phyloP scores from a whole-genome alignment of 2,797 vertebrate genomes.

The Silurus lanzhouensis region DNA sequence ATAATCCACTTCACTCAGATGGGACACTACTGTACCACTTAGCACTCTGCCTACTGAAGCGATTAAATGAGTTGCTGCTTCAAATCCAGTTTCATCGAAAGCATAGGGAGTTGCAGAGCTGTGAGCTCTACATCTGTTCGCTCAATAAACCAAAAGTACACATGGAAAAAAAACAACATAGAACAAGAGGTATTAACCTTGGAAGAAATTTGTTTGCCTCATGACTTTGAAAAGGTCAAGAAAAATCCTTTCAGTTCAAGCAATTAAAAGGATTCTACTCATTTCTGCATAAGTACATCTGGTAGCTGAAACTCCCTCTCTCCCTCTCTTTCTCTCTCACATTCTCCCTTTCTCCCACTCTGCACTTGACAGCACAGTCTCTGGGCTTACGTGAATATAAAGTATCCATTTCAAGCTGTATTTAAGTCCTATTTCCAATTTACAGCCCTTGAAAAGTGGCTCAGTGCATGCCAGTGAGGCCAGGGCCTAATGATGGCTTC shows the following conservation, averaged over 20 bases:
- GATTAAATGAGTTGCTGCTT: slow-evolving; percentile 71
- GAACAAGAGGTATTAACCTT: slow-evolving; percentile 55
- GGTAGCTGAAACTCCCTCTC: slow-evolving; percentile 50
- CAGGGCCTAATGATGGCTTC: slow-evolving; percentile 74
- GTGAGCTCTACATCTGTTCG: slow-evolving; percentile 56
- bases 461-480: slow-evolving; percentile 69
- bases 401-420: slow-evolving; percentile 72
- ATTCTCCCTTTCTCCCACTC: slow-evolving; percentile 34
- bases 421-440: slow-evolving; percentile 80
- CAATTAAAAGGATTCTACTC: slow-evolving; percentile 70
- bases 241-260: slow-evolving; percentile 67
- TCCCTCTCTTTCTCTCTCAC: slow-evolving; percentile 25
- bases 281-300: slow-evolving; percentile 58
- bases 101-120: slow-evolving; percentile 41
- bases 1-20: slow-evolving; percentile 73
- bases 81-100: slow-evolving; percentile 59
- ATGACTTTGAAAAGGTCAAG: slow-evolving; percentile 74
- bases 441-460: slow-evolving; percentile 72
- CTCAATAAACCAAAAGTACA: slow-evolving; percentile 60
- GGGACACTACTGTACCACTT: slow-evolving; percentile 64
- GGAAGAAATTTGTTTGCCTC: slow-evolving; percentile 69
- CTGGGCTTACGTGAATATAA: slow-evolving; percentile 72
- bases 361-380: slow-evolving; percentile 58
- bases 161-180: slow-evolving; percentile 66
- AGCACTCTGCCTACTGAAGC: slow-evolving; percentile 67